Percentiles rank a stretch among this genome's conserved stretches.
Evolutionary conservation across 2,797 vertebrate genomes (phyloP).

Genomic region (Amphiprion clarkii): DNA sequence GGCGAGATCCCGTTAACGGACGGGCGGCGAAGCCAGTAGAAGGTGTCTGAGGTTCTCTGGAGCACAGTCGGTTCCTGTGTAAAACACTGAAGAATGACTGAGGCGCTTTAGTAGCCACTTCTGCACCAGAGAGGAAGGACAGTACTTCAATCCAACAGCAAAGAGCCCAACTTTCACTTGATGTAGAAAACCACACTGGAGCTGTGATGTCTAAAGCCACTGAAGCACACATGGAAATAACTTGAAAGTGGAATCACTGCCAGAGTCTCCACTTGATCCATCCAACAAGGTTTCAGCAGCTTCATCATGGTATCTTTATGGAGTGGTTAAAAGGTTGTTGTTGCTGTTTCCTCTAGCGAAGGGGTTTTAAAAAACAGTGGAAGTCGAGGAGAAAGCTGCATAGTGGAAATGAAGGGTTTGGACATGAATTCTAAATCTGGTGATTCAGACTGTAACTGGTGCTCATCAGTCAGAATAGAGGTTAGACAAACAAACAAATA

Average conservation of each 20-base stretch:
- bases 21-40: conserved; percentile 38
- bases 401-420: too few species aligned
- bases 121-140: conserved; percentile 22
- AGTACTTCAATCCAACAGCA: conserved; percentile 11
- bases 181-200: accelerated
- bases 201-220: neutral
- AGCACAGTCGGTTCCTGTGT: conserved; percentile 45
- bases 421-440: too few species aligned
- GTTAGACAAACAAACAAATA: too few species aligned
- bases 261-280: neutral
- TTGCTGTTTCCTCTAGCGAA: too few species aligned
- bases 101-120: conserved; percentile 17
- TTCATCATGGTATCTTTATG: too few species aligned
- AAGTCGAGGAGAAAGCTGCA: too few species aligned
- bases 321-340: neutral
- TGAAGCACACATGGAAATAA: neutral
- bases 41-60: conserved; percentile 45
- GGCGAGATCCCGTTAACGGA: conserved; percentile 38
- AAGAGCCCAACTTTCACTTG: neutral
- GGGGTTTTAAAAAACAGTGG: too few species aligned
- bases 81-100: conserved; percentile 32
- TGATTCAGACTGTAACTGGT: too few species aligned
- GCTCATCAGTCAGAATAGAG: too few species aligned
- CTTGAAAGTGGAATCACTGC: neutral
- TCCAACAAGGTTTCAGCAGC: neutral